Conservation (phyloP, 2,797 vertebrate species). For the Semotilus atromaculatus region DNA sequence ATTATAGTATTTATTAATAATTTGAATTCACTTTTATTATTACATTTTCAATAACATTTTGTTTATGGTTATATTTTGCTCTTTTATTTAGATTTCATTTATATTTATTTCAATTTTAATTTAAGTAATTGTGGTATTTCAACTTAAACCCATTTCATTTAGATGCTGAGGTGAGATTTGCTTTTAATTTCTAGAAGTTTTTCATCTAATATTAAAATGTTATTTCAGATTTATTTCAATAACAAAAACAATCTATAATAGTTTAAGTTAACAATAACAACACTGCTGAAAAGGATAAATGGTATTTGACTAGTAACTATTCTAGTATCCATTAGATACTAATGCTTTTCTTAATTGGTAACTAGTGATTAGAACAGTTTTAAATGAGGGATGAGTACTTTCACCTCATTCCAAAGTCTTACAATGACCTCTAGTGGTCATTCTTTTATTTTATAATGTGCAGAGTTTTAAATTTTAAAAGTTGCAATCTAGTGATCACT, state of each 20-base stretch:
- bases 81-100: not conserved
- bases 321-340: not conserved
- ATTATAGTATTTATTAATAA: not conserved
- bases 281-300: not conserved
- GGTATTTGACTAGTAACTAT: not conserved
- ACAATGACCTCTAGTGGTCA: constrained; percentile 30
- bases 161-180: not conserved
- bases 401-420: not conserved
- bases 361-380: not conserved
- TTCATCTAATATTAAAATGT: not conserved
- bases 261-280: not conserved
- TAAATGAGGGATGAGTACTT: not conserved
- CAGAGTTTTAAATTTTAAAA: not conserved
- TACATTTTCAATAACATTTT: not conserved
- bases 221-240: not conserved
- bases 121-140: not conserved
- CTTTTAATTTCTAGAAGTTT: not conserved
- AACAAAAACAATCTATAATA: not conserved
- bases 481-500: not conserved
- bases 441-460: not conserved
- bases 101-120: not conserved
- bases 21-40: not conserved
- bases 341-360: not conserved
- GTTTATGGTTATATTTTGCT: not conserved
- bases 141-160: not conserved